Evolutionary conservation across 2,888 invertebrate species (phyloP).

Genomic region (Drosophila flavopinicola): DNA sequence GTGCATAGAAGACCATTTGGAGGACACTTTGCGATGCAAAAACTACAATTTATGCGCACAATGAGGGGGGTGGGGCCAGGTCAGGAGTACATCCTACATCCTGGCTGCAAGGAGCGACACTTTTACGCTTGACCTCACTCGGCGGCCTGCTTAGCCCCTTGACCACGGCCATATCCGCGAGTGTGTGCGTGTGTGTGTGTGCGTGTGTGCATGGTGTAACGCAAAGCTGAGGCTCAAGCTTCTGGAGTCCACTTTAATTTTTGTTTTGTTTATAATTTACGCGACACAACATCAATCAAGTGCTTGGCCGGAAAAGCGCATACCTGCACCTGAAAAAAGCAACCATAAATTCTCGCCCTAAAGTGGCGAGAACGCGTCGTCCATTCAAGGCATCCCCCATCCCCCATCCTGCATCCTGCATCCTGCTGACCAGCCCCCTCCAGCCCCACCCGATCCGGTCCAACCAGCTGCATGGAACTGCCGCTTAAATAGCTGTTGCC

Average conservation of each 20-base stretch:
- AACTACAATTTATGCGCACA: conserved; percentile 64
- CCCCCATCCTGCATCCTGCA: background rate
- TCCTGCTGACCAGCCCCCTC: background rate
- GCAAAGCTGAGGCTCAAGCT: conserved; percentile 20
- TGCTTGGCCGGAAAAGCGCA: conserved; percentile 82
- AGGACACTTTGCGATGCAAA: conserved; percentile 66
- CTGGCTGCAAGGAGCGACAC: conserved; percentile 63
- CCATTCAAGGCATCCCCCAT: conserved; percentile 11
- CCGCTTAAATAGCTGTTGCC: conserved; percentile 66
- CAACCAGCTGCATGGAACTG: conserved; percentile 63
- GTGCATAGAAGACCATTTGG: conserved; percentile 38
- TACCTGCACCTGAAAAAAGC: conserved; percentile 82
- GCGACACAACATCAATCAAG: conserved; percentile 84
- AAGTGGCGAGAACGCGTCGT: conserved; percentile 68
- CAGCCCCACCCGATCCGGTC: conserved; percentile 17
- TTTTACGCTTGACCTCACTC: conserved; percentile 78
- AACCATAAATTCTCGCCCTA: conserved; percentile 73
- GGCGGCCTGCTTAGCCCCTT: conserved; percentile 71
- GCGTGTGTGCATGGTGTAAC: too few relatives aligned
- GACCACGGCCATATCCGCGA: conserved; percentile 48
- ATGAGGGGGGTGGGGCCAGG: conserved; percentile 27
- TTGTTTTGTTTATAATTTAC: conserved; percentile 83
- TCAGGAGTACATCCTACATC: conserved; percentile 57
- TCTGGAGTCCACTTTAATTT: conserved; percentile 81
- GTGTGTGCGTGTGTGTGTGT: conserved; percentile 14